Percentiles rank a stretch among this genome's conserved stretches.
phyloP scores from a whole-genome alignment of 1,140 invertebrate genomes.

The Propsilocerus akamusi region DNA sequence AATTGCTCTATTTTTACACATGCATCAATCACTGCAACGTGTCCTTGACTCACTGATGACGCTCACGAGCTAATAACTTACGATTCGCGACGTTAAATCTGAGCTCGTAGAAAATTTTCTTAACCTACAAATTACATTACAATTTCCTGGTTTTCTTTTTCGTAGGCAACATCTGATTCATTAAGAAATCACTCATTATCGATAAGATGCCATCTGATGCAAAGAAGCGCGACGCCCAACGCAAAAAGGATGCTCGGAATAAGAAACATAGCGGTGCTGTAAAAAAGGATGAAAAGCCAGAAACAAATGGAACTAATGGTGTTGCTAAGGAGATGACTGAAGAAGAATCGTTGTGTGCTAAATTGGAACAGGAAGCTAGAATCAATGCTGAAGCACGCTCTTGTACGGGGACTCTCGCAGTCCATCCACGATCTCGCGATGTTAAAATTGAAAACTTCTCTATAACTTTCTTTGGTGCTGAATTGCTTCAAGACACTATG shows the following conservation, averaged over 20 bases:
- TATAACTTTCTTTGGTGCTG: slow-evolving; percentile 93
- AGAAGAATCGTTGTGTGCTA: slow-evolving; percentile 65
- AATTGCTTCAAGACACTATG: slow-evolving; percentile 88
- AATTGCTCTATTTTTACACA: no score
- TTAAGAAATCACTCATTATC: no score
- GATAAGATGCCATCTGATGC: slow-evolving; percentile 83
- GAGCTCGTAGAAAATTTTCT: no score
- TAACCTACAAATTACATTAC: no score
- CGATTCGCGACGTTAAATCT: no score
- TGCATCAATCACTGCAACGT: no score
- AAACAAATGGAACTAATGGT: slow-evolving; percentile 28
- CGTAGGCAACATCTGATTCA: no score
- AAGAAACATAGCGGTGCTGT: slow-evolving; percentile 35
- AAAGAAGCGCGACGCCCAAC: slow-evolving; percentile 91
- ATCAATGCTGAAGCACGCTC: slow-evolving; percentile 85
- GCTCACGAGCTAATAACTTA: no score
- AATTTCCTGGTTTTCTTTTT: no score
- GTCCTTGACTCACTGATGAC: no score
- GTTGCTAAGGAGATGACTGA: slow-evolving; percentile 27
- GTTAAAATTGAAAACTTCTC: slow-evolving; percentile 95
- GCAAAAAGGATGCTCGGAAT: slow-evolving; percentile 85
- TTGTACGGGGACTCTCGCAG: slow-evolving; percentile 84
- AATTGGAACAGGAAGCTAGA: slow-evolving; percentile 75
- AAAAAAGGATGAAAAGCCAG: slow-evolving; percentile 27
- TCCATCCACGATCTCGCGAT: slow-evolving; percentile 88